Percentiles rank a stretch among this genome's conserved stretches.
Evolutionary conservation across 2,113 vertebrate species (phyloP).

Genomic region (Eclectus roratus): DNA sequence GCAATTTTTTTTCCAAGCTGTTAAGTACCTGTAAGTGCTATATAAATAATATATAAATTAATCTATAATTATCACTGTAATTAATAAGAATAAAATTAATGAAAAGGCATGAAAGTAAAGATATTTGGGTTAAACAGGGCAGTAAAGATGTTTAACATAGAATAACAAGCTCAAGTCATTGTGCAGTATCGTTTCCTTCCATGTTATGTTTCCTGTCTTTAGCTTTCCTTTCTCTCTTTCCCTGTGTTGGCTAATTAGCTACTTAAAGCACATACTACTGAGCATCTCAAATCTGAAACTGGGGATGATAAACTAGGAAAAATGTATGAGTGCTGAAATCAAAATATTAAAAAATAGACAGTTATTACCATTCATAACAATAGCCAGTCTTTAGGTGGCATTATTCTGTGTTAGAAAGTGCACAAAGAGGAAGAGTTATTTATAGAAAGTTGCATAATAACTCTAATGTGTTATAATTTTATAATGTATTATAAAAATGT

Average conservation of each 20-base stretch:
- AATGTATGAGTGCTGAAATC: background rate
- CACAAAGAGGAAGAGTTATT: background rate
- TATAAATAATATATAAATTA: background rate
- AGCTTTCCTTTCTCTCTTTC: background rate
- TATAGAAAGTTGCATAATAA: background rate
- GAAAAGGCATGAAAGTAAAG: background rate
- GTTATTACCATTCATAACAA: background rate
- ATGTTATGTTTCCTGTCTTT: background rate
- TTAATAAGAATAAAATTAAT: background rate
- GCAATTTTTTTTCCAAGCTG: background rate
- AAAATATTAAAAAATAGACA: background rate
- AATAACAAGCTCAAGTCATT: background rate
- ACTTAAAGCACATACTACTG: background rate
- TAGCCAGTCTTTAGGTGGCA: background rate
- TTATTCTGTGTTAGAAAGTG: background rate
- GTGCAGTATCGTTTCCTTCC: background rate
- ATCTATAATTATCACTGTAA: background rate
- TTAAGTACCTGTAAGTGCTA: background rate
- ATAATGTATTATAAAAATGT: background rate
- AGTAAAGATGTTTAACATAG: background rate
- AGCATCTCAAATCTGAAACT: background rate
- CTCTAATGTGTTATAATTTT: background rate
- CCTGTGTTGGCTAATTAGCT: background rate
- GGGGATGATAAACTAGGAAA: background rate
- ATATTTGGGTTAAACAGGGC: background rate